Conservation (phyloP, 2,888 invertebrate species). For the Gymnosoma rotundatum region DNA sequence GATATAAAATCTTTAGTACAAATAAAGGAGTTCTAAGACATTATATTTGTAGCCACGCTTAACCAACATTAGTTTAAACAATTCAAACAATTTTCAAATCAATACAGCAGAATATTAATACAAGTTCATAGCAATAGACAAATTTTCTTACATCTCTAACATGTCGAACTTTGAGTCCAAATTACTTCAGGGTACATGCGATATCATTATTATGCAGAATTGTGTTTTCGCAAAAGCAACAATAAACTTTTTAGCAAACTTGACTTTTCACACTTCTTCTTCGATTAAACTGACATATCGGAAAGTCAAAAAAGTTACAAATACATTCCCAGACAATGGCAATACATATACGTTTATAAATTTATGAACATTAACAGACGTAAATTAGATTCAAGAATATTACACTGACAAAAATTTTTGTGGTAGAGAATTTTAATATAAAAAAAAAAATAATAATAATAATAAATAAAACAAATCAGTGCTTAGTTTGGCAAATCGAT, state of each 20-base stretch:
- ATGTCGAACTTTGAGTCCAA: conserved; percentile 20
- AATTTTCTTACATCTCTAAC: neutral
- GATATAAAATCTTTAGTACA: neutral
- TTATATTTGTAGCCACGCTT: neutral
- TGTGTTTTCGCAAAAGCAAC: conserved; percentile 64
- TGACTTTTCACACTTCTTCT: conserved; percentile 73
- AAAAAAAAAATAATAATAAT: too few relatives aligned
- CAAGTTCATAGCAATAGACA: neutral
- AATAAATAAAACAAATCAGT: too few relatives aligned
- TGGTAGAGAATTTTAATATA: too few relatives aligned
- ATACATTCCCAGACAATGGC: conserved; percentile 28
- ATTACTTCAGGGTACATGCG: conserved; percentile 33
- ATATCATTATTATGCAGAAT: conserved; percentile 72
- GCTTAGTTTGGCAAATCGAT: too few relatives aligned
- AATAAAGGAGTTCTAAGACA: too few relatives aligned
- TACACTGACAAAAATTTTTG: neutral
- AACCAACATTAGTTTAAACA: conserved; percentile 2
- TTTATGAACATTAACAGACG: neutral
- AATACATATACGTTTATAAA: neutral
- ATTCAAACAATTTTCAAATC: conserved; percentile 35
- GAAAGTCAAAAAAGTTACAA: conserved; percentile 52
- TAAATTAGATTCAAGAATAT: neutral
- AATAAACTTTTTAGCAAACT: conserved; percentile 72
- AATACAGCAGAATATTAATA: neutral
- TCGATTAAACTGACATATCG: conserved; percentile 57